phyloP scores from a whole-genome alignment of 2,888 invertebrate genomes.

The Saturnia japonica region DNA sequence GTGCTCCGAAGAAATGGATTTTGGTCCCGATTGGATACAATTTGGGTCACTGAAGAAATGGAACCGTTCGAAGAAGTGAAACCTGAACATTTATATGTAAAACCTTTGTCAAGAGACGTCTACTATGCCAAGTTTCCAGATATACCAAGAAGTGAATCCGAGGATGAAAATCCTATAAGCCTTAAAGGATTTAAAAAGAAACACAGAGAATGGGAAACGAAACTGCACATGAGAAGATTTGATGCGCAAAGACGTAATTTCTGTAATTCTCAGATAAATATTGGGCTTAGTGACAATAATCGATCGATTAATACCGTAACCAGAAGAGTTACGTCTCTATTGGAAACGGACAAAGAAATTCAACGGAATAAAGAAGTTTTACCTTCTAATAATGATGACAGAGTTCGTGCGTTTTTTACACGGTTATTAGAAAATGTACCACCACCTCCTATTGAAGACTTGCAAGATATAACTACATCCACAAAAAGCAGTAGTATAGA shows the following conservation, averaged over 20 bases:
- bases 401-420: constrained; percentile 57
- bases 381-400: constrained; percentile 46
- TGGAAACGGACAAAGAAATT: constrained; percentile 32
- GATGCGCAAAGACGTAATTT: constrained; percentile 53
- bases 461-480: constrained; percentile 27
- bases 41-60: constrained; percentile 70
- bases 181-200: constrained; percentile 63
- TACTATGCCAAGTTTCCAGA: constrained; percentile 71
- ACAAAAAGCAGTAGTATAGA: constrained; percentile 35
- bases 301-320: constrained; percentile 43
- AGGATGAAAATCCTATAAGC: constrained; percentile 67
- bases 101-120: constrained; percentile 66
- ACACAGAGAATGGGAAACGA: constrained; percentile 67
- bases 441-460: constrained; percentile 61
- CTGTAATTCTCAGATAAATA: constrained; percentile 38
- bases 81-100: constrained; percentile 59
- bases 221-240: constrained; percentile 56
- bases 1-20: constrained; percentile 66
- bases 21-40: constrained; percentile 67
- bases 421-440: constrained; percentile 61
- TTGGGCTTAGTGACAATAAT: constrained; percentile 41
- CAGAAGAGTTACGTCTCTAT: constrained; percentile 44
- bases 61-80: constrained; percentile 74
- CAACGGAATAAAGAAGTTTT: constrained; percentile 23
- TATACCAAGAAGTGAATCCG: constrained; percentile 74